Conservation (phyloP, 2,113 vertebrate species). For the Petrocephalus microphthalmus region DNA sequence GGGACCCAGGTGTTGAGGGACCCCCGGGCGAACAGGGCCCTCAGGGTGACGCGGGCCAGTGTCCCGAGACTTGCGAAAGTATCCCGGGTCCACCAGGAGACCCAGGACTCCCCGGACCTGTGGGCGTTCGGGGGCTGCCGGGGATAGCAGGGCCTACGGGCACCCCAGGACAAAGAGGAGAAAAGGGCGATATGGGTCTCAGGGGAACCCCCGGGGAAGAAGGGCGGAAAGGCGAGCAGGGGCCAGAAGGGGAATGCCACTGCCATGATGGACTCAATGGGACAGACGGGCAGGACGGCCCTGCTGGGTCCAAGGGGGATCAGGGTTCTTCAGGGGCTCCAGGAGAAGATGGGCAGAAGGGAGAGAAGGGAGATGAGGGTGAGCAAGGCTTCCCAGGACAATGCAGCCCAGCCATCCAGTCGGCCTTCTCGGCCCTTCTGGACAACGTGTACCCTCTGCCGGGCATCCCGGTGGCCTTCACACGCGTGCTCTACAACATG, state of each 20-base stretch:
- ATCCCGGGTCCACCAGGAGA: slow-evolving; percentile 37
- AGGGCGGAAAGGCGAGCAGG: slow-evolving; percentile 51
- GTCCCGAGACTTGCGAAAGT: slow-evolving; percentile 43
- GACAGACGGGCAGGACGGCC: slow-evolving; percentile 34
- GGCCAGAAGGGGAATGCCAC: slow-evolving; percentile 44
- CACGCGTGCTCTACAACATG: slow-evolving; percentile 36
- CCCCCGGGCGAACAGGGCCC: slow-evolving; percentile 38
- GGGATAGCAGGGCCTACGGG: slow-evolving; percentile 39
- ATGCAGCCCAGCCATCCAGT: slow-evolving; percentile 50
- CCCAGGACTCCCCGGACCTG: slow-evolving; percentile 43
- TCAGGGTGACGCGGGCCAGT: slow-evolving; percentile 50
- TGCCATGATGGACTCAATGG: slow-evolving; percentile 48
- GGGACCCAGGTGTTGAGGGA: slow-evolving; percentile 43
- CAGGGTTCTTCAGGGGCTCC: slow-evolving; percentile 31
- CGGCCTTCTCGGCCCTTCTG: slow-evolving; percentile 49
- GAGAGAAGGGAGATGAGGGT: slow-evolving; percentile 41
- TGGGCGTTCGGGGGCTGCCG: slow-evolving; percentile 41
- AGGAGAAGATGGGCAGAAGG: slow-evolving; percentile 38
- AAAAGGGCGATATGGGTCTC: slow-evolving; percentile 37
- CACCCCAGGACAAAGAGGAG: slow-evolving; percentile 42
- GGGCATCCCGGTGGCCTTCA: slow-evolving; percentile 45
- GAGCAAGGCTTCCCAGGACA: slow-evolving; percentile 49
- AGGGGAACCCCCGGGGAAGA: slow-evolving; percentile 35
- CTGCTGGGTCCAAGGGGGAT: slow-evolving; percentile 39
- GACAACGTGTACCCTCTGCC: slow-evolving; percentile 33